Base-by-base conservation (phyloP, 2,113 vertebrate genomes). In the Holacanthus passer region DNA sequence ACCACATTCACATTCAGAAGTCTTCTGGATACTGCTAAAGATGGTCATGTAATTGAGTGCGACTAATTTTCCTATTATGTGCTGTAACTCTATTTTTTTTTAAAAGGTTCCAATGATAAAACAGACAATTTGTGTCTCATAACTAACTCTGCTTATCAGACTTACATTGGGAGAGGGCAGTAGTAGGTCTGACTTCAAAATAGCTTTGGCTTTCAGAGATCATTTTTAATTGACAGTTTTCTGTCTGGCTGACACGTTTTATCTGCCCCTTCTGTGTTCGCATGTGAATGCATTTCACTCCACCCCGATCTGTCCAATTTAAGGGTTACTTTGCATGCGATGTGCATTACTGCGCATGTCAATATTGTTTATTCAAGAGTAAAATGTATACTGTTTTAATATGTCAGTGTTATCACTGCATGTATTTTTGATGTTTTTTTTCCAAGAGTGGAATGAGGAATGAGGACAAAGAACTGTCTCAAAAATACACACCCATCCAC, bases 161-260 rank as follows among this genome's bases (percentile, higher is more conserved):
- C 53, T 74, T 58, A 76, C 70, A 55, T 56, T 68, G 75, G 41
- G 67, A 59, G 67, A 31, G 55, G 65, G 66, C 47, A 73, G 74
- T 35, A 75, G 70, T 45, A 67, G 62, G 58, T 83, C 79, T 86
- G 83, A 90, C 89, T 89, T 88, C 79, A 89, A 73, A 91, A 87
- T 78, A 82, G 87, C 84, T 73, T 56, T 3, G 70, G 83, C 85
- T 92, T 69, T 86, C 83, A 91, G 82, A 87, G 80, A 93, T 93
- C 92, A 93, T 84, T 93, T 93, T 93, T 93, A 93, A 93, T 93
- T 93, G 92, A 93, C 92, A 93, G 91, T 91, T 92, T 91, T 91
- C 85, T 89, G 82, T 89, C 88, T 86, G 85, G 58, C 79, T 89
- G 90, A 89, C 90, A 90, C 59, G 17, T 89, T 90, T 84, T 78